A percentile compares a stretch with the other conserved stretches of the same genome.
Evolutionary conservation across 2,797 vertebrate genomes (phyloP).

Genomic region (Euthynnus affinis): DNA sequence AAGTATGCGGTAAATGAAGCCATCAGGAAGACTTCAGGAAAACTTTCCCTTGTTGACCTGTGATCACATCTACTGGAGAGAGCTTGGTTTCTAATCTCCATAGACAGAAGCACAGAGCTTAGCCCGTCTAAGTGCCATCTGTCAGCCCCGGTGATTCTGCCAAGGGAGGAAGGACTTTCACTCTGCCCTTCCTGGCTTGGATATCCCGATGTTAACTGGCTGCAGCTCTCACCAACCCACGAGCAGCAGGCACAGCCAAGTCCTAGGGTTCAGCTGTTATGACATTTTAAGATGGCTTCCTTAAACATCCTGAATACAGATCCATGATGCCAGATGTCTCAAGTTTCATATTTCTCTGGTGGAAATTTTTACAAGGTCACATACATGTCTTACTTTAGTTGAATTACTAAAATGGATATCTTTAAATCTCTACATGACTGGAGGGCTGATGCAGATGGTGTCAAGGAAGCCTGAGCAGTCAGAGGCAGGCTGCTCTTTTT

Average conservation of each 20-base stretch:
- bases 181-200: constrained; percentile 42
- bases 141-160: constrained; percentile 45
- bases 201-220: constrained; percentile 41
- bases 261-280: background rate
- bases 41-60: background rate
- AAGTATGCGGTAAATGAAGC: constrained; percentile 4
- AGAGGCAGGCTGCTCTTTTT: background rate
- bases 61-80: constrained; percentile 32
- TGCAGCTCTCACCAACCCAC: constrained; percentile 28
- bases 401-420: background rate
- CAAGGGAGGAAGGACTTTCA: constrained; percentile 50
- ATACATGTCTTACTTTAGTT: background rate
- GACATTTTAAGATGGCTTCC: constrained; percentile 20
- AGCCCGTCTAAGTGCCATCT: constrained; percentile 69
- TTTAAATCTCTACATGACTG: background rate
- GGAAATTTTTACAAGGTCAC: background rate
- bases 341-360: background rate
- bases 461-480: constrained; percentile 8
- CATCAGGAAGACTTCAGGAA: constrained; percentile 2
- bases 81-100: constrained; percentile 54
- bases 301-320: background rate
- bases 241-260: constrained; percentile 8
- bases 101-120: constrained; percentile 51
- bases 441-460: background rate
- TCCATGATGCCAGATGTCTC: constrained; percentile 10